Evolutionary conservation across 2,888 invertebrate species (phyloP), one percentile per base, ranked within the genome.

Genomic region (Xestia xanthographa): DNA sequence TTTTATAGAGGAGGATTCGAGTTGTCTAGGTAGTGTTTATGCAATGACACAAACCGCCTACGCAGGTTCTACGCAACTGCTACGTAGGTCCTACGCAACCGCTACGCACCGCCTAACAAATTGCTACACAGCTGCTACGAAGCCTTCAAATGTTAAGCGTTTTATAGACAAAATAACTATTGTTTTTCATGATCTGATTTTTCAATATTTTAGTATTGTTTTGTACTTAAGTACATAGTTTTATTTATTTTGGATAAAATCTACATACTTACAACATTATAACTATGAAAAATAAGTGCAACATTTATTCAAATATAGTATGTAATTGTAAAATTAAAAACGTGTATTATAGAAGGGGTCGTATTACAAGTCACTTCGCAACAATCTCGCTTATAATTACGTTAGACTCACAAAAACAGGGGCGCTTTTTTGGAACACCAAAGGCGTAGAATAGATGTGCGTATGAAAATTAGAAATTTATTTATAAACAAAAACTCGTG

Each of bases 301-400:
- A 14, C 38, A 71, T 80, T 78, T 70, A 70, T 72, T 56, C 20
- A 80, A 84, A 88, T 89, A 87, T 86, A 75, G 83, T 84, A 86
- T 88, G 89, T 89, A 90, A 91, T 93, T 92, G 93, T 92, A 91
- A 91, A 92, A 94, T 91, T 88, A 90, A 90, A 92, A 93, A 91
- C 89, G n/a, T 88, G 90, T 90, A 88, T 91, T 92, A 92, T 87
- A 87, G 93, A 94, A 95, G 95, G 95, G 95, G 93, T 94, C 92
- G 89, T 92, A 92, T 94, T 93, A 95, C 95, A 92, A 95, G 95
- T 95, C 95, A 95, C 94, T 95, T 95, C 91, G 93, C 91, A 93
- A 94, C 95, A 94, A 95, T 95, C 94, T 93, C 92, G 91, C 91
- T 93, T 92, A 92, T 96, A 95, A 96, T 96, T 95, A 95, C 92